Conservation (phyloP, 2,888 invertebrate species). For the Halictus quadricinctus region DNA sequence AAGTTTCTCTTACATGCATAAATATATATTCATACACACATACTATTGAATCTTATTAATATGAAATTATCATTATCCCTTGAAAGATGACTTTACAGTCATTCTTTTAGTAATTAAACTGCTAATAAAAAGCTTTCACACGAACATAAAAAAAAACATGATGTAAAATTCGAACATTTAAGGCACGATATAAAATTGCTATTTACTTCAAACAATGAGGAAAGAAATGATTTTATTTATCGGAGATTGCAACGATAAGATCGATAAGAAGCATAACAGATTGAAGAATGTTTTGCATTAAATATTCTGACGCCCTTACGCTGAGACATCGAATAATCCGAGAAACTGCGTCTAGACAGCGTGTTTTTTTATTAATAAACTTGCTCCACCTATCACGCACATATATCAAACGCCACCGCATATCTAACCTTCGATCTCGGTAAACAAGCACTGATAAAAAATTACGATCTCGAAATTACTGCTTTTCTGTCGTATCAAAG, state of each 20-base stretch:
- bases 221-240: neutral
- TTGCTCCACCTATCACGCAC: conserved; percentile 24
- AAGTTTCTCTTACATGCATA: neutral
- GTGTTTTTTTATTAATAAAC: conserved; percentile 34
- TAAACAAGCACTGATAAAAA: conserved; percentile 43
- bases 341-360: conserved; percentile 11
- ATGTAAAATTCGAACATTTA: neutral
- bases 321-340: neutral
- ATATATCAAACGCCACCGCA: conserved; percentile 12
- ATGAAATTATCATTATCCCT: neutral
- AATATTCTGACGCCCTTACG: neutral
- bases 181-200: neutral
- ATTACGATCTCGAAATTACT: conserved; percentile 48
- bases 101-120: neutral
- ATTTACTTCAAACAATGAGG: neutral
- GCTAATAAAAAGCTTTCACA: neutral
- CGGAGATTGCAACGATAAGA: neutral
- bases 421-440: conserved; percentile 41
- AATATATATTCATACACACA: neutral
- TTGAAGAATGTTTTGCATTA: neutral
- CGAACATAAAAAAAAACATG: neutral
- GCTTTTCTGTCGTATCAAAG: conserved; percentile 38
- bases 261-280: neutral
- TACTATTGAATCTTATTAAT: neutral
- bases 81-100: neutral